A percentile compares a stretch with the other conserved stretches of the same genome.
Evolutionary conservation across 2,113 vertebrate species (phyloP).

Genomic region (Nannospalax galili): DNA sequence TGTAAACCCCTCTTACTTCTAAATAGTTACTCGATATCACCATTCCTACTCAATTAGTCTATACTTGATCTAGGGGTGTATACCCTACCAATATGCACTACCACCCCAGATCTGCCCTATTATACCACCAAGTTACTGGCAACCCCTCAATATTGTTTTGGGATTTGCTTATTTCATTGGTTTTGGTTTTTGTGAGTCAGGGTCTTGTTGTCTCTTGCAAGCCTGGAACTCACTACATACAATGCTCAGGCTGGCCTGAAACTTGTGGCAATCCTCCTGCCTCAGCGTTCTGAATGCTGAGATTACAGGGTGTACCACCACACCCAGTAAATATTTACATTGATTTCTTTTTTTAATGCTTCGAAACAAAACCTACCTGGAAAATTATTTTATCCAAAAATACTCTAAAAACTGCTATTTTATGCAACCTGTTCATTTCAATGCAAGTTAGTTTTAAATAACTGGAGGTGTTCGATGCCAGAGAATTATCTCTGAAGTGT

Average conservation of each 20-base stretch:
- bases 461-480: background rate
- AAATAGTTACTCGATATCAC: slow-evolving; percentile 13
- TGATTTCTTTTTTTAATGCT: slow-evolving; percentile 42
- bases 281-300: background rate
- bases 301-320: background rate
- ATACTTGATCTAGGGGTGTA: background rate
- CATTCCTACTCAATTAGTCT: slow-evolving; percentile 17
- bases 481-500: slow-evolving; percentile 43
- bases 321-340: background rate
- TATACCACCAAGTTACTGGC: background rate
- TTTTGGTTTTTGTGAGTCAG: background rate
- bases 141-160: background rate
- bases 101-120: background rate
- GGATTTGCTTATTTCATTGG: background rate
- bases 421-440: background rate
- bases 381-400: background rate
- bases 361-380: slow-evolving; percentile 50
- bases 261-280: background rate
- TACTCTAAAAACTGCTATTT: background rate
- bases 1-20: background rate
- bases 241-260: background rate
- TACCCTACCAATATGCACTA: background rate
- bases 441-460: slow-evolving; percentile 1
- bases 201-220: background rate
- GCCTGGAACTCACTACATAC: background rate